Conservation (phyloP, 2,797 vertebrate species). For the Avahi laniger region DNA sequence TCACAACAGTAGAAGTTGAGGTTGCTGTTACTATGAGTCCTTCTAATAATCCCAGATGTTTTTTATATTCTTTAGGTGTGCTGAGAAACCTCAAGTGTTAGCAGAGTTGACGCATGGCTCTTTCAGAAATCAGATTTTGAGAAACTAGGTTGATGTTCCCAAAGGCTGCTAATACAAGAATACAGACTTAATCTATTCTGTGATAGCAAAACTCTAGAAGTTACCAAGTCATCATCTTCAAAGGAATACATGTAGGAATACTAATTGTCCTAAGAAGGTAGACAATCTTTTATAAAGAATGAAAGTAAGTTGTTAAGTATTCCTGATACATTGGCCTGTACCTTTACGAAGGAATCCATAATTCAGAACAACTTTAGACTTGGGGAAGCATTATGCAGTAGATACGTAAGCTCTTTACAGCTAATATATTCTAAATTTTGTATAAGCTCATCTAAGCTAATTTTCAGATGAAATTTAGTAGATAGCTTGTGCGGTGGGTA, state of each 20-base stretch:
- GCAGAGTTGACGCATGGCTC: neutral
- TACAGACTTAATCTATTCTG: neutral
- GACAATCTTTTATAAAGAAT: neutral
- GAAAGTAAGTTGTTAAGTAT: neutral
- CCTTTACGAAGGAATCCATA: neutral
- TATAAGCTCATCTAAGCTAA: neutral
- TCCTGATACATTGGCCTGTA: neutral
- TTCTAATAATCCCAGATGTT: neutral
- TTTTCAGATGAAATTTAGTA: neutral
- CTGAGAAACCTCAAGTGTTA: neutral
- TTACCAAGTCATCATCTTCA: neutral
- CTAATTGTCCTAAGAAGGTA: neutral
- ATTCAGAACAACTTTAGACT: neutral
- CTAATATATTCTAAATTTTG: neutral
- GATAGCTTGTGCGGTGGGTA: neutral
- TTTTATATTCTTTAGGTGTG: conserved; percentile 9
- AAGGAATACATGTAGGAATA: neutral
- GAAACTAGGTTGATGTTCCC: neutral
- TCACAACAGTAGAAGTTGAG: neutral
- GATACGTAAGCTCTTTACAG: neutral
- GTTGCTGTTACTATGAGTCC: neutral
- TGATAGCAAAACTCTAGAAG: neutral
- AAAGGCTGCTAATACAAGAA: neutral
- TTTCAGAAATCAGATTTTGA: neutral
- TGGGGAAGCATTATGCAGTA: neutral